Conservation (phyloP, 2,797 vertebrate species). For the Epinephelus coioides region DNA sequence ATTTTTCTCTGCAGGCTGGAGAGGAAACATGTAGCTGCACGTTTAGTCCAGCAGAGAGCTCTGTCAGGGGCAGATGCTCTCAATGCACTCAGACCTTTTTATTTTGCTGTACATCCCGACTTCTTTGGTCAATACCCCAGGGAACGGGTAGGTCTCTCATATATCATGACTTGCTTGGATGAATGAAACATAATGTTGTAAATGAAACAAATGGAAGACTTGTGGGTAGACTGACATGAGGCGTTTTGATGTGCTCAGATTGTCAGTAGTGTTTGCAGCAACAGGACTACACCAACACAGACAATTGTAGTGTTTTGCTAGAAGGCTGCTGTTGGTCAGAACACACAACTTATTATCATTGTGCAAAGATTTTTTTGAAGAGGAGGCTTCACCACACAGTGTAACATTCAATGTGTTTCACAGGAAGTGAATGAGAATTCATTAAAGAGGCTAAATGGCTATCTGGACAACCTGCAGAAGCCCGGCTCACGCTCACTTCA, state of each 20-base stretch:
- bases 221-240: background rate
- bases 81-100: constrained; percentile 96
- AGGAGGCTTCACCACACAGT: background rate
- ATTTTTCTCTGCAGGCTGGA: constrained; percentile 75
- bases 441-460: constrained; percentile 94
- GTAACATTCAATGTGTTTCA: constrained; percentile 12
- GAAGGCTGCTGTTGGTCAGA: too few relatives aligned
- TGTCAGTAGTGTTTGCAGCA: background rate
- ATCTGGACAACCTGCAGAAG: constrained; percentile 95
- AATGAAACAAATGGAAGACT: background rate
- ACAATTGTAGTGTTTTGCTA: background rate
- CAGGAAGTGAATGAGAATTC: constrained; percentile 99
- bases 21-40: constrained; percentile 76
- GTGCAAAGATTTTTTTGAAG: background rate
- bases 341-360: background rate
- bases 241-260: background rate
- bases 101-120: constrained; percentile 98
- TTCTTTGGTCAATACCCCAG: constrained; percentile 96
- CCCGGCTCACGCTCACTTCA: constrained; percentile 87
- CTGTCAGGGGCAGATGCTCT: constrained; percentile 93
- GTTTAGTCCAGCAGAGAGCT: constrained; percentile 82
- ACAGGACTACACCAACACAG: background rate
- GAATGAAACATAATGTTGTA: background rate
- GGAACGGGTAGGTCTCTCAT: constrained; percentile 90
- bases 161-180: background rate